These are phyloP conservation scores for Nibea albiflora DNA, from an alignment of 2,113 vertebrate genomes.

Conservation along the genomic window DNA sequence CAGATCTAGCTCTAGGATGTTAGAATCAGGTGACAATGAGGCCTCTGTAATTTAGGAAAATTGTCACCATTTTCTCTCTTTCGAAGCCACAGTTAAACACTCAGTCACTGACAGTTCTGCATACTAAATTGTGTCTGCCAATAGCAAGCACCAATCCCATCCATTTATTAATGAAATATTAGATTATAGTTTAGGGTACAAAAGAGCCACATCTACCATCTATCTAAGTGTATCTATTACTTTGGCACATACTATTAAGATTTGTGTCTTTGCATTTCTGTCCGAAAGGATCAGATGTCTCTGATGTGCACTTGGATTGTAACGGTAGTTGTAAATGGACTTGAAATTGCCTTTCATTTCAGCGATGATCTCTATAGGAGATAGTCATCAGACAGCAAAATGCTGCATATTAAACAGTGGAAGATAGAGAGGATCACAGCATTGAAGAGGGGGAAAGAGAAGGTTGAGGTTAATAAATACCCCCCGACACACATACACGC, in stretches of 20 bases:
- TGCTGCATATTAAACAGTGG: slow-evolving; percentile 45
- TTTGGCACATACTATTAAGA: not conserved
- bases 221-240: not conserved
- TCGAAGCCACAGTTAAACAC: not conserved
- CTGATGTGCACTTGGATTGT: slow-evolving; percentile 29
- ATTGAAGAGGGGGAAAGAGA: not conserved
- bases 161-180: slow-evolving; percentile 16
- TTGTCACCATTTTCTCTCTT: slow-evolving; percentile 8
- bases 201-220: not conserved
- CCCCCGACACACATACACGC: not conserved
- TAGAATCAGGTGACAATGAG: slow-evolving; percentile 10
- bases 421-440: slow-evolving; percentile 38
- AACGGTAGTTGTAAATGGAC: slow-evolving; percentile 29
- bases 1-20: not conserved
- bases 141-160: not conserved
- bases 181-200: not conserved
- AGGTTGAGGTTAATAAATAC: slow-evolving; percentile 29
- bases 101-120: not conserved
- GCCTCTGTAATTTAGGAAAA: slow-evolving; percentile 14
- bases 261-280: not conserved
- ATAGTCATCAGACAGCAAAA: slow-evolving; percentile 50
- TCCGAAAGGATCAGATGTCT: slow-evolving; percentile 16
- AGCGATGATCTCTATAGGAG: slow-evolving; percentile 29
- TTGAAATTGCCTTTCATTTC: slow-evolving; percentile 59
- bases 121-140: not conserved